Evolutionary conservation across 2,113 vertebrate species (phyloP), one percentile per base, ranked within the genome.

Genomic region (Nesogale talazaci): DNA sequence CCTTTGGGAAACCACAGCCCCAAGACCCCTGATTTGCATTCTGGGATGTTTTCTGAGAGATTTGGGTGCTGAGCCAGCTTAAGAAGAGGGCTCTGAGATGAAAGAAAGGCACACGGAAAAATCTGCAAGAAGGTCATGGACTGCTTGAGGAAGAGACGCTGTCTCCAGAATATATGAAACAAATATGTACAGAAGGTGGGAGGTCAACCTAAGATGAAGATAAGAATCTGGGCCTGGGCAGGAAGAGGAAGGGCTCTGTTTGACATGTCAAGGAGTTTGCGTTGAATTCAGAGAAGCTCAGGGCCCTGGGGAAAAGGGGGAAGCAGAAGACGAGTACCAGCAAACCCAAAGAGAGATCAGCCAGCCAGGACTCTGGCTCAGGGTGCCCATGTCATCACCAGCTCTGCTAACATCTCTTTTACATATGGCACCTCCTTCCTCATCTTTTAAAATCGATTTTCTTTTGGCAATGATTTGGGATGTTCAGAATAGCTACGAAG

Each of bases 51-150:
- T 36, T 63, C 63, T 59, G 56, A 89, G 87, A 86, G 52, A 15
- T 88, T 93, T 70, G 79, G 83, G 67, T n/a, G 65, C 25, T 88
- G 11, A 88, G 46, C 25, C 61, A 75, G 27, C 27, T 89, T 77
- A 36, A 94, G 76, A 74, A 92, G 20, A 46, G n/a, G n/a, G 70
- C 81, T 83, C 38, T 1, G 5, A 42, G 65, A 3, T 70, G 31
- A 93, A 89, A 85, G n/a, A 82, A 63, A 3, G 65, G 8, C 15
- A 36, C 0, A 1, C 52, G 1, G 3, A 92, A 70, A 52, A 72
- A 69, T 86, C 86, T 90, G 31, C 23, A 63, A 42, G 46, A 77
- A 85, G 67, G 36, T 59, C 70, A 61, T 9, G 17, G 34, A 65
- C 20, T 36, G 4, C 76, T 22, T 74, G 31, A 84, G 36, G 40